Conservation (phyloP, 2,797 vertebrate genomes). For the Halcyon badia region DNA sequence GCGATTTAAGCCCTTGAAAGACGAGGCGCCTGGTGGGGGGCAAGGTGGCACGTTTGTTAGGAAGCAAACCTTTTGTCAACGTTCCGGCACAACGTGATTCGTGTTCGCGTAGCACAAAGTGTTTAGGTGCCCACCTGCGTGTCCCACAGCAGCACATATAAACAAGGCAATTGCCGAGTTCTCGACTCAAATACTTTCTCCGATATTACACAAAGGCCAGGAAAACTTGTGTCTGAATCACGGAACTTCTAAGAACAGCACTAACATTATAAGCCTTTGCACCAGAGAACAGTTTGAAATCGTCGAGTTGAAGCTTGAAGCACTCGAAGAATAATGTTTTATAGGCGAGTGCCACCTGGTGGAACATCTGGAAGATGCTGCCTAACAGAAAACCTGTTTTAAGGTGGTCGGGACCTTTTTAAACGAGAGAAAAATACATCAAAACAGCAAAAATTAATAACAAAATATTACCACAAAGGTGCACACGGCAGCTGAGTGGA, state of each 20-base stretch:
- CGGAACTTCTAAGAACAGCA: background rate
- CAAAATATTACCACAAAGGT: background rate
- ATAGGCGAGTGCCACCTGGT: conserved; percentile 73
- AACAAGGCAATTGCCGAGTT: background rate
- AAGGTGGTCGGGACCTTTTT: conserved; percentile 59
- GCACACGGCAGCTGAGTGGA: background rate
- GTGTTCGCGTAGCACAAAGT: rapidly evolving
- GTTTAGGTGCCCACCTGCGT: rapidly evolving
- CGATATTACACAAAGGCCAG: background rate
- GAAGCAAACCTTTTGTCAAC: background rate
- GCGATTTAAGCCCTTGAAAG: background rate
- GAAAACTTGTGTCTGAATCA: background rate
- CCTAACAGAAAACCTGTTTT: background rate
- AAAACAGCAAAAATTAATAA: background rate
- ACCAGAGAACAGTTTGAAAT: background rate
- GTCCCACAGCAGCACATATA: background rate
- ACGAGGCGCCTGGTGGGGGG: rapidly evolving
- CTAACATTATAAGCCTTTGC: background rate
- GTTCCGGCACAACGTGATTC: rapidly evolving
- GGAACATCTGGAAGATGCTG: background rate
- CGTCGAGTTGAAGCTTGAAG: background rate
- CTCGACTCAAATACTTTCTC: background rate
- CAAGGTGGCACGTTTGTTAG: background rate
- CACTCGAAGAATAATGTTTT: background rate
- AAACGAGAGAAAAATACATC: background rate